Percentiles rank a stretch among this genome's conserved stretches.
phyloP scores from a whole-genome alignment of 35 echinoderm and acorn worm species.

The Acanthaster planci region DNA sequence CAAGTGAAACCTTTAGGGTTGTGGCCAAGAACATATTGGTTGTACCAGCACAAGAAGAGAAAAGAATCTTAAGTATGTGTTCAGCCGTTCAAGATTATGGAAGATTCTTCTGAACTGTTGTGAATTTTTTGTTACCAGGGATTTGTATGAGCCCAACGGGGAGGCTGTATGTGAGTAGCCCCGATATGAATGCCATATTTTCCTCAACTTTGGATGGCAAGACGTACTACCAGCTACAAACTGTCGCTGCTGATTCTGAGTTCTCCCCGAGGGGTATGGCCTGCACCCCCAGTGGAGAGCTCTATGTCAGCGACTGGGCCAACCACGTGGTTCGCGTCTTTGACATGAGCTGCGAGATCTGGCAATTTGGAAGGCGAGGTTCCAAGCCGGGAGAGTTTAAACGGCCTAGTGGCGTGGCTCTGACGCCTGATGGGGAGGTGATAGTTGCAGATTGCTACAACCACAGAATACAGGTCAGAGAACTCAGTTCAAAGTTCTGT shows the following conservation, averaged over 20 bases:
- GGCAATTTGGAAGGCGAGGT: slow-evolving; percentile 18
- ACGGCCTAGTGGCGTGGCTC: slow-evolving; percentile 17
- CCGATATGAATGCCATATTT: slow-evolving; percentile 24
- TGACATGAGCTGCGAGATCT: background rate
- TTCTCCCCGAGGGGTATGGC: slow-evolving; percentile 46
- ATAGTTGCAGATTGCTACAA: slow-evolving; percentile 44
- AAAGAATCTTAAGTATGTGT: too few species aligned
- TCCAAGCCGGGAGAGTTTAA: slow-evolving; percentile 8
- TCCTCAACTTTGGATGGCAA: background rate
- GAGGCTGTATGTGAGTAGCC: slow-evolving; percentile 20
- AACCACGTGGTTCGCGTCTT: slow-evolving; percentile 41
- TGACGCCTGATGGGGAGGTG: slow-evolving; percentile 42
- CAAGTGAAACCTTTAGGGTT: too few species aligned
- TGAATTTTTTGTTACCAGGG: background rate
- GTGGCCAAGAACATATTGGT: too few species aligned
- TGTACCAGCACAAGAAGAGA: too few species aligned
- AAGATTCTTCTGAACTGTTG: too few species aligned
- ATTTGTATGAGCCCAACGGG: background rate
- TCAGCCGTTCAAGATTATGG: too few species aligned
- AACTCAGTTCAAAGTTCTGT: too few species aligned
- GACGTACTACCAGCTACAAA: background rate
- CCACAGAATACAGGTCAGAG: slow-evolving; percentile 30
- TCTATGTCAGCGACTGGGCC: slow-evolving; percentile 43
- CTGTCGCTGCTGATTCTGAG: background rate
- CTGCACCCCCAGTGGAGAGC: background rate